A percentile compares a stretch with the other conserved stretches of the same genome.
Conservation (phyloP, 1,140 invertebrate species). For the Aphelenchoides besseyi region DNA sequence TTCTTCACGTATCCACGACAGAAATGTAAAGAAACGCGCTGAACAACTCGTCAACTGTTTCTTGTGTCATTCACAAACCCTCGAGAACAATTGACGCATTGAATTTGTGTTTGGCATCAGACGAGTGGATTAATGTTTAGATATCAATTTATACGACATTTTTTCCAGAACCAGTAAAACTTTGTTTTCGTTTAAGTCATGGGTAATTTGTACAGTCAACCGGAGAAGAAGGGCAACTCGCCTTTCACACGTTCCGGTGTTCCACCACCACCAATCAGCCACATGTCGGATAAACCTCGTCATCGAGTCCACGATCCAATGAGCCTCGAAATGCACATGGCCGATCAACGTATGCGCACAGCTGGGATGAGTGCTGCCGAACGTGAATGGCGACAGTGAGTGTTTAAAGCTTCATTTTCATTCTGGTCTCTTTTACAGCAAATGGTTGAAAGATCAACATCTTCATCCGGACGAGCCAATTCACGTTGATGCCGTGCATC, state of each 20-base stretch:
- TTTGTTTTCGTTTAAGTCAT: too few species aligned
- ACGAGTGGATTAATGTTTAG: too few species aligned
- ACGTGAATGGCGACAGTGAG: slow-evolving; percentile 58
- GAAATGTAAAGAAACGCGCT: too few species aligned
- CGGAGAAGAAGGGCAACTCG: slow-evolving; percentile 42
- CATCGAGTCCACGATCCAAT: slow-evolving; percentile 58
- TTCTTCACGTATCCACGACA: too few species aligned
- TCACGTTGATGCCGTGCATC: slow-evolving; percentile 56
- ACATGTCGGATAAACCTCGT: slow-evolving; percentile 48
- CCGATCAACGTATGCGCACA: slow-evolving; percentile 55
- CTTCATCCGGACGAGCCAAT: slow-evolving; percentile 61
- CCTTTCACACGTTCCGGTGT: slow-evolving; percentile 56
- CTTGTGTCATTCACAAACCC: too few species aligned
- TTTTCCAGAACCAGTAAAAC: too few species aligned
- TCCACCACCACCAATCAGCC: slow-evolving; percentile 49
- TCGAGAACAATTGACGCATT: too few species aligned
- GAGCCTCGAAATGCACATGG: slow-evolving; percentile 56
- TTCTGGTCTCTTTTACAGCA: slow-evolving; percentile 34
- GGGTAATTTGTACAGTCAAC: slow-evolving; percentile 25
- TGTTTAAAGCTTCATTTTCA: slow-evolving; percentile 22
- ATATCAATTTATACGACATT: too few species aligned
- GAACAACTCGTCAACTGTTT: too few species aligned
- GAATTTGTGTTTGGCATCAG: too few species aligned
- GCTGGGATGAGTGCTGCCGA: slow-evolving; percentile 54
- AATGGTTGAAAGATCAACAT: slow-evolving; percentile 57